Evolutionary conservation across 2,888 invertebrate genomes (phyloP), one percentile per base, ranked within the genome.

Genomic region (Cerastis rubricosa): DNA sequence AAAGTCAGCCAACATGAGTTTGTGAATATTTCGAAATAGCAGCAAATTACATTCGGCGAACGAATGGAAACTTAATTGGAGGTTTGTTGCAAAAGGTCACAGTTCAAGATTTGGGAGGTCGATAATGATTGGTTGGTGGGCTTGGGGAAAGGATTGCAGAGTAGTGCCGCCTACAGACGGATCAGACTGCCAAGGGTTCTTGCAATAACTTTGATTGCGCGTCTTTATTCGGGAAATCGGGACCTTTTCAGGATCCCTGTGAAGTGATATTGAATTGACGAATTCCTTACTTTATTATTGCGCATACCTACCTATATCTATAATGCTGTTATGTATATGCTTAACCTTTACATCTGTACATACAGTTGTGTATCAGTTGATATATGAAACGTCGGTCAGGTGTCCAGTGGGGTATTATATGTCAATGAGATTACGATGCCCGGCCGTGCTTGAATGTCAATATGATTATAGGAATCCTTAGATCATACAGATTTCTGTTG

Each of bases 41-140:
- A 83, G 81, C 78, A 88, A 89, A 87, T 90, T 88, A 86, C 85
- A 81, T 85, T 88, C 74, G 76, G 84, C 54, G 80, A 76, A 76
- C 79, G 76, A 81, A 88, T 85, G 88, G 87, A 89, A 91, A 90
- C 91, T 91, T 91, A 87, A 90, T 91, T 89, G 89, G 78, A 82
- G 87, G 84, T 81, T 87, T 81, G 82, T 79, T 83, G 86, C 76
- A 78, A 95, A 95, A 95, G 94, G 95, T 95, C 94, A 94, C 77
- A 94, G 95, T 92, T 95, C 93, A 93, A 90, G 90, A 90, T 92
- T 89, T 81, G 89, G 88, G 85, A 90, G 94, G 92, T 94, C 94
- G 94, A 94, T 94, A 94, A 89, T 86, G 81, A 87, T 81, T 89
- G 89, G 93, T 80, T 75, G 80, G 89, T 90, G 67, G 65, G 76